Base-by-base conservation (phyloP, 1,140 invertebrate genomes). In the Saxidomus purpurata region DNA sequence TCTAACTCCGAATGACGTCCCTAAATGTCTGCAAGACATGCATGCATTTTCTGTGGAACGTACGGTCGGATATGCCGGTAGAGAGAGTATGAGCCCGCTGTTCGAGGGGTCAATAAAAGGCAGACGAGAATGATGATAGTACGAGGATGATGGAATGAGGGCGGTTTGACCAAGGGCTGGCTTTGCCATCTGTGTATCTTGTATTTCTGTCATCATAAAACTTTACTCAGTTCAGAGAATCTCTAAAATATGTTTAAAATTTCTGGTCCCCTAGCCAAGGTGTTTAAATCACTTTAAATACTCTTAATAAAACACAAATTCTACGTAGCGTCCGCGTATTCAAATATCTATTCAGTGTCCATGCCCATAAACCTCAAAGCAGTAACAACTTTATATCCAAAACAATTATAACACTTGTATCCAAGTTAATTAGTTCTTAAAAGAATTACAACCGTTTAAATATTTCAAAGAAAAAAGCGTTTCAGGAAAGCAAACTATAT, bases 41-140 rank as follows among this genome's bases (percentile, higher is more conserved):
- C 79, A 81, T 17, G 25, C 22, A 19, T 15, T 9, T 31, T 82
- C 80, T 22, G 67, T 38, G 31, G 52, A 31, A 8, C 80, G 34
- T 3, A 67, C 15, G 3, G 80, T 67, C 17, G 80, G 80, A n/a
- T 38, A 63, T 17, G 38, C 31, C 8, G 80, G 59, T 9, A 25
- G 1, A 17, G 80, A 67, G 4, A 82, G 52, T 0, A 79, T 59
- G 4, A 79, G 47, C 22, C 76, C 76, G 15, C 31, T 79, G 36
- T 79, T 79, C 11, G 43, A 52, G 28, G 76, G 76, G 76, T 28
- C 76, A 2, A 36, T 79, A 25, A 52, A n/a, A 3, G 76, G 76
- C 13, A 52, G 4, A 4, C 19, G 11, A 3, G 76, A 36, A 28
- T 79, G 25, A 25, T 79, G 43, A 38, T 79, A 79, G 47, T 25